Evolutionary conservation across 2,888 invertebrate genomes (phyloP), one percentile per base, ranked within the genome.

Genomic region (Drosophila barbarae): DNA sequence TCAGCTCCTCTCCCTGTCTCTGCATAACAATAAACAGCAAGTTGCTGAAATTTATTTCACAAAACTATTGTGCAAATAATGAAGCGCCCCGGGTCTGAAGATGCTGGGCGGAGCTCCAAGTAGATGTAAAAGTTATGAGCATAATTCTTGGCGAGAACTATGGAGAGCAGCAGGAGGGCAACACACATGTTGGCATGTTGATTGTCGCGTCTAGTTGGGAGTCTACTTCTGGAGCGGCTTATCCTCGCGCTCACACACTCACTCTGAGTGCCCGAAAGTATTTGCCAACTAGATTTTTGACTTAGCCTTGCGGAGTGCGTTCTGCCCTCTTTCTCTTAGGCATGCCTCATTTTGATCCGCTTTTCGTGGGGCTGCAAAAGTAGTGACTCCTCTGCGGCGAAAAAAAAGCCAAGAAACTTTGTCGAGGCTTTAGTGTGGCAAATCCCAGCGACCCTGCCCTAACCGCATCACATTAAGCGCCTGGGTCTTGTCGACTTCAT

Each of bases 261-360:
- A 68, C 58, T 61, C 39, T 60, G 52, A 64, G 66, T 26, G 72
- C 77, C 77, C 64, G 70, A 81, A 84, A 76, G 76, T 82, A 79
- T 84, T 74, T 71, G 71, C 73, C 79, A 81, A 81, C 77, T 79
- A 72, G 74, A 84, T 84, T 82, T 84, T 81, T 78, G 79, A 82
- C 84, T 82, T 78, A 73, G 61, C 73, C 69, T 73, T 74, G 56
- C 47, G 13, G 32, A 39, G 30, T 51, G 35, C 41, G 47, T 52
- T 47, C 44, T 34, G 38, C 39, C 34, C 13, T 9, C 44, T 46
- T 13, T n/a, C 44, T 54, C 18, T 34, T 26, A 63, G 63, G 42
- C 61, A 63, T 63, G 63, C 49, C 42, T 23, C 64, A 44, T 26
- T 44, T 44, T 63, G 63, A 63, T 63, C 63, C 63, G 36, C 63